A percentile compares a stretch with the other conserved stretches of the same genome.
Conservation (phyloP, 2,888 invertebrate species). For the Zygaena filipendulae region DNA sequence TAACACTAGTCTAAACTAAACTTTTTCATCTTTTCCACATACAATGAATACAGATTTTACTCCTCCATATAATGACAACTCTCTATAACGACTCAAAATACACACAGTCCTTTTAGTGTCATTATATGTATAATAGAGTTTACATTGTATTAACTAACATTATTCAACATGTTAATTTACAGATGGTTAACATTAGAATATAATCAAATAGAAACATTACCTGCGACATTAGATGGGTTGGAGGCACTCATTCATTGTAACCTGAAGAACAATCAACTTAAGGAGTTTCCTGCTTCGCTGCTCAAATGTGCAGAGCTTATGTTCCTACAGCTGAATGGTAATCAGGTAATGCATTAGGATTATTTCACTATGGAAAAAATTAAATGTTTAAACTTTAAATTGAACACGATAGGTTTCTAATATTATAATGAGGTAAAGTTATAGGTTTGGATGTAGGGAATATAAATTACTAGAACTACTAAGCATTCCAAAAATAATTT, state of each 20-base stretch:
- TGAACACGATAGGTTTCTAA: too few relatives aligned
- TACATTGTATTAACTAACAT: too few relatives aligned
- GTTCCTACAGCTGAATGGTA: slow-evolving; percentile 65
- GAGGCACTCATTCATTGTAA: slow-evolving; percentile 71
- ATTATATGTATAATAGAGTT: slow-evolving; percentile 1
- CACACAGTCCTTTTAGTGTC: slow-evolving; percentile 1
- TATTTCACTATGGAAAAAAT: too few relatives aligned
- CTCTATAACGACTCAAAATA: slow-evolving; percentile 3
- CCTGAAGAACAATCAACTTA: slow-evolving; percentile 65
- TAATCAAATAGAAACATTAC: slow-evolving; percentile 65
- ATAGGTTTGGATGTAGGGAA: too few relatives aligned
- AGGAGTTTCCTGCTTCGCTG: slow-evolving; percentile 53
- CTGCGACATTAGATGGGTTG: slow-evolving; percentile 58
- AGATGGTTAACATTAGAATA: slow-evolving; percentile 76
- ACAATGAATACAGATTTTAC: slow-evolving; percentile 1
- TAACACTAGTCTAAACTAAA: slow-evolving; percentile 7
- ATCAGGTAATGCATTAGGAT: slow-evolving; percentile 37
- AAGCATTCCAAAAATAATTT: too few relatives aligned
- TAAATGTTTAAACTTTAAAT: too few relatives aligned
- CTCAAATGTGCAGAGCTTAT: slow-evolving; percentile 53
- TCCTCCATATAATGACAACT: slow-evolving; percentile 4
- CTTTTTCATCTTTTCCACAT: slow-evolving; percentile 7
- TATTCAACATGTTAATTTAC: too few relatives aligned
- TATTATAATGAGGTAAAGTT: too few relatives aligned
- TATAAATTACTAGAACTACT: too few relatives aligned